Base-by-base conservation (phyloP, 1,140 invertebrate species). In the Micrasema minimum region DNA sequence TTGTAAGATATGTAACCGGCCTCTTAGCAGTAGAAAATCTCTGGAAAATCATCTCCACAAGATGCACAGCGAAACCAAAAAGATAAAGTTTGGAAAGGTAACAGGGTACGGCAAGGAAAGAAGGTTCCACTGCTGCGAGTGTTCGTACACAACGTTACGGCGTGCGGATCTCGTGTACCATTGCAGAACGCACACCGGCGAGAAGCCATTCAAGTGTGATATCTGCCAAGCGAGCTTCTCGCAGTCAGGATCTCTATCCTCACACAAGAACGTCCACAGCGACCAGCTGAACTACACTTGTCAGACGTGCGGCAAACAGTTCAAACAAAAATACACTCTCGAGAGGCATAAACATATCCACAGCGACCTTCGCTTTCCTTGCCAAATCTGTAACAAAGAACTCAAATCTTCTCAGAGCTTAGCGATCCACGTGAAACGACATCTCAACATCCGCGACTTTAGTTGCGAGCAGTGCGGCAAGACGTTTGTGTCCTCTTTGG, bases 201-300 rank as follows among this genome's bases (percentile, higher is more conserved):
- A 86, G 18, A 79, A 82, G 55, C 84, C 86, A 20, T 86, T 85
- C 64, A 18, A 53, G 50, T 53, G 50, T n/a, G 18, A 55, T 5
- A 75, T 87, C 11, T 90, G 89, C 82, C 83, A 85, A 0, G 87
- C 88, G 73, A 77, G 77, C 2, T 90, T 90, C 76, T 87, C 83
- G 4, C 85, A 86, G 71, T 80, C 81, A n/a, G 80, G 83, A 3
- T 83, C 81, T 65, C 74, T 87, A 2, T 77, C 77, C 50, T 81
- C 81, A 22, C 86, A 87, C 76, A 72, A 76, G 14, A 83, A 82
- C 72, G 87, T 79, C 35, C 87, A 88, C 64, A 83, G 80, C 64
- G 77, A 76, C 45, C 71, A 72, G 31, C 80, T 77, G 46, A 80
- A 84, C 53, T 89, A 83, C 74, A 89, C 85, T 26, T 91, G 90